A percentile compares a stretch with the other conserved stretches of the same genome.
Conservation (phyloP, 2,113 vertebrate genomes). For the Uria aalge region DNA sequence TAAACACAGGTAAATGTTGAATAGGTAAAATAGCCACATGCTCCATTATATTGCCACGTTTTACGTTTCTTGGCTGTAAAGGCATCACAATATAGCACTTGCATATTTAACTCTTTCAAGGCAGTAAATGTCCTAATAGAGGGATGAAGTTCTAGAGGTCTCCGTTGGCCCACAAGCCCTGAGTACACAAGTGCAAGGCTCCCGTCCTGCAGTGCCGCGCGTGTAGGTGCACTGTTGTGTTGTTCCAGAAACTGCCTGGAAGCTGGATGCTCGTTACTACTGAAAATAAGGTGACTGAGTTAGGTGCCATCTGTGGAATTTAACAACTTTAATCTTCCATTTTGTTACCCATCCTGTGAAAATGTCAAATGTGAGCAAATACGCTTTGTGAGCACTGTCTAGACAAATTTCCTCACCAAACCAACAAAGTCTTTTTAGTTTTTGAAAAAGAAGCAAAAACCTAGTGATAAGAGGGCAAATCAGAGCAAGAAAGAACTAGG, state of each 20-base stretch:
- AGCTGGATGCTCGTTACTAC: background rate
- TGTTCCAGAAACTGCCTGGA: background rate
- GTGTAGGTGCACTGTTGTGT: background rate
- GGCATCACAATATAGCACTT: background rate
- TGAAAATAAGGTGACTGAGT: background rate
- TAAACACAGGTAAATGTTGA: slow-evolving; percentile 43
- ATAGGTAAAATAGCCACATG: slow-evolving; percentile 23
- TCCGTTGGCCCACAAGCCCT: background rate
- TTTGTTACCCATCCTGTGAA: background rate
- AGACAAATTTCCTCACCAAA: background rate
- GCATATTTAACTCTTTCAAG: background rate
- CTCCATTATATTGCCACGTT: slow-evolving; percentile 7
- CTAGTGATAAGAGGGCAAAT: background rate
- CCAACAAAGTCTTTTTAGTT: background rate
- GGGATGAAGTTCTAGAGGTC: background rate
- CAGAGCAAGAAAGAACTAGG: background rate
- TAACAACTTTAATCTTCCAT: background rate
- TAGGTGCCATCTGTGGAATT: background rate
- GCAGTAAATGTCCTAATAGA: background rate
- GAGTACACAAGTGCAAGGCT: background rate
- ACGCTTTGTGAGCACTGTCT: background rate
- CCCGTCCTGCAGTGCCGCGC: background rate
- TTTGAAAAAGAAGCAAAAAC: background rate
- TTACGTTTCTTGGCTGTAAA: slow-evolving; percentile 20
- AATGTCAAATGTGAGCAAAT: slow-evolving; percentile 29